Percentiles rank a stretch among this genome's conserved stretches.
Evolutionary conservation across 2,797 vertebrate genomes (phyloP).

Genomic region (Gallinago nigripennis): DNA sequence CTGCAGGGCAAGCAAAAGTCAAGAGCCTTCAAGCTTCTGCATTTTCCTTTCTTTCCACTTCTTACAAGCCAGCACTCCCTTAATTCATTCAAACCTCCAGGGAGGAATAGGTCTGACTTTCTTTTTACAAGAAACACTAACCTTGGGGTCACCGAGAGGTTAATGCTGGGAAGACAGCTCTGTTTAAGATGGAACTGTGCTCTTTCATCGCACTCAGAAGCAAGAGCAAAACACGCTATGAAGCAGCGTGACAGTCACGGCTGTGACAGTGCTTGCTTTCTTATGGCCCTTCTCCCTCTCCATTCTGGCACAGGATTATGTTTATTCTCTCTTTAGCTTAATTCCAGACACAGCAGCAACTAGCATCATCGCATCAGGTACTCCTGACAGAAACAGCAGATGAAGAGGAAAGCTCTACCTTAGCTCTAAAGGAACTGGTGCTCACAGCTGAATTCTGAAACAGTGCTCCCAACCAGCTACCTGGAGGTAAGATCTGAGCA

Average conservation of each 20-base stretch:
- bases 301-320: neutral
- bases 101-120: neutral
- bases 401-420: neutral
- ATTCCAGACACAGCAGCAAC: neutral
- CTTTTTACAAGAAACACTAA: neutral
- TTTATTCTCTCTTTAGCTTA: neutral
- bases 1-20: neutral
- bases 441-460: neutral
- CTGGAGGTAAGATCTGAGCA: neutral
- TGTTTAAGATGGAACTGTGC: neutral
- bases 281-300: neutral
- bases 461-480: neutral
- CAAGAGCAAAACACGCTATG: neutral
- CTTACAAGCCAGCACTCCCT: neutral
- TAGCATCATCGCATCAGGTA: neutral
- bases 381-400: neutral
- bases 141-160: neutral
- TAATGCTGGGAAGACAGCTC: neutral
- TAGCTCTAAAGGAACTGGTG: neutral
- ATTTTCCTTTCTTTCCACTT: neutral
- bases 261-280: neutral
- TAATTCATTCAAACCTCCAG: neutral
- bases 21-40: neutral
- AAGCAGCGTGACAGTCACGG: rapidly evolving
- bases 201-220: neutral